These are phyloP conservation scores for Corythoichthys intestinalis DNA, from an alignment of 2,113 vertebrate species.

Conservation along the genomic window DNA sequence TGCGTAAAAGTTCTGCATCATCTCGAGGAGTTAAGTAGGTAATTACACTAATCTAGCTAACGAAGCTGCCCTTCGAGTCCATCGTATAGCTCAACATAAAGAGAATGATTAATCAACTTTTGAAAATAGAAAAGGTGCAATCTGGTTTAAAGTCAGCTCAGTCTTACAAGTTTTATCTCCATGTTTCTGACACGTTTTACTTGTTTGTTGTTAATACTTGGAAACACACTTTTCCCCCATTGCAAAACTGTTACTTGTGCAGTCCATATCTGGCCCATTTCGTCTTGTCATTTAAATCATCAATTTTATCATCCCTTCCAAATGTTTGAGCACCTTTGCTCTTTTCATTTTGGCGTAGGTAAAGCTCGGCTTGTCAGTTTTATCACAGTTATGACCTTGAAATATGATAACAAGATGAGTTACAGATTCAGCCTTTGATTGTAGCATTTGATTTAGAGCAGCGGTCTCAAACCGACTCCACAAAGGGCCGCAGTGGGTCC, in stretches of 20 bases:
- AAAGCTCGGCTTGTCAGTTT: constrained; percentile 2
- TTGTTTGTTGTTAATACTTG: background rate
- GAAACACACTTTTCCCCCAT: no score
- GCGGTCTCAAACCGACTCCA: no score
- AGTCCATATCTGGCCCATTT: constrained; percentile 16
- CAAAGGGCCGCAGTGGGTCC: no score
- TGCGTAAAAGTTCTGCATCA: background rate
- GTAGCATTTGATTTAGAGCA: constrained; percentile 18
- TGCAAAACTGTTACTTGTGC: no score
- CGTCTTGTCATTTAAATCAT: constrained; percentile 36
- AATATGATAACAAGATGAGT: constrained; percentile 29
- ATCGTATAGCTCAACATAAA: constrained; percentile 19
- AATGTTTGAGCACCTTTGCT: constrained; percentile 23
- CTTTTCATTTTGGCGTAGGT: constrained; percentile 10
- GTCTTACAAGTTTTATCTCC: background rate
- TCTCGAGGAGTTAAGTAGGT: constrained; percentile 10
- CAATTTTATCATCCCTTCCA: constrained; percentile 39
- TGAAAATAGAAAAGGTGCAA: constrained; percentile 25
- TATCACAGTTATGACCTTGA: constrained; percentile 48
- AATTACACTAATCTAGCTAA: constrained; percentile 6
- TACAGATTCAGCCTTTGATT: constrained; percentile 9
- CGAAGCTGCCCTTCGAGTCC: constrained; percentile 27
- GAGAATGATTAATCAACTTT: constrained; percentile 29
- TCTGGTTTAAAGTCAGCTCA: constrained; percentile 20
- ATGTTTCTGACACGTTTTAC: background rate